These are phyloP conservation scores for Plecturocebus donacophilus DNA, from an alignment of 2,113 vertebrate species.

Conservation along the genomic window DNA sequence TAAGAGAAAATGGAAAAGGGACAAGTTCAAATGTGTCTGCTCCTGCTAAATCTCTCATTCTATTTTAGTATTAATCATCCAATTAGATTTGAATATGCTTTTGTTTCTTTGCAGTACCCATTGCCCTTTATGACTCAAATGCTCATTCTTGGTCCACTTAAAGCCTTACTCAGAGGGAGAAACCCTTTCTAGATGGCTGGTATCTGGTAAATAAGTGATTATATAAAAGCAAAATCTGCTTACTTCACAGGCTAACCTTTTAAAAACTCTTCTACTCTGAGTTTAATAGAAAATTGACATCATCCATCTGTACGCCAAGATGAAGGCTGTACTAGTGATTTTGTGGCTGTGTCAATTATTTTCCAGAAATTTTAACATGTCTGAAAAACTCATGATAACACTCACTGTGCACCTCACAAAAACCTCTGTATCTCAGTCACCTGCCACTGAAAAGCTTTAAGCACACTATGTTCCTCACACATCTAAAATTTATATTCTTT, in stretches of 20 bases:
- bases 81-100: neutral
- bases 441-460: neutral
- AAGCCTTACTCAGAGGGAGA: neutral
- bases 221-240: neutral
- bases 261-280: neutral
- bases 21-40: neutral
- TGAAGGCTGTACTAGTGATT: neutral
- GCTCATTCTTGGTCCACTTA: neutral
- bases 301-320: neutral
- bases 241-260: neutral
- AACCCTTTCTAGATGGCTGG: neutral
- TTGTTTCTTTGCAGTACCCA: neutral
- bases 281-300: slow-evolving; percentile 21
- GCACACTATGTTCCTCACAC: neutral
- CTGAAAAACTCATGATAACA: neutral
- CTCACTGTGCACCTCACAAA: neutral
- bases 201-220: neutral
- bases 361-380: slow-evolving; percentile 17
- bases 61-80: neutral
- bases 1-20: neutral
- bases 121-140: neutral
- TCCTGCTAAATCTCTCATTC: neutral
- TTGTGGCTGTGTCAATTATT: slow-evolving; percentile 11
- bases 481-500: neutral
- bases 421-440: neutral